Conservation (phyloP, 2,888 invertebrate species). For the Habroteleia sp. region DNA sequence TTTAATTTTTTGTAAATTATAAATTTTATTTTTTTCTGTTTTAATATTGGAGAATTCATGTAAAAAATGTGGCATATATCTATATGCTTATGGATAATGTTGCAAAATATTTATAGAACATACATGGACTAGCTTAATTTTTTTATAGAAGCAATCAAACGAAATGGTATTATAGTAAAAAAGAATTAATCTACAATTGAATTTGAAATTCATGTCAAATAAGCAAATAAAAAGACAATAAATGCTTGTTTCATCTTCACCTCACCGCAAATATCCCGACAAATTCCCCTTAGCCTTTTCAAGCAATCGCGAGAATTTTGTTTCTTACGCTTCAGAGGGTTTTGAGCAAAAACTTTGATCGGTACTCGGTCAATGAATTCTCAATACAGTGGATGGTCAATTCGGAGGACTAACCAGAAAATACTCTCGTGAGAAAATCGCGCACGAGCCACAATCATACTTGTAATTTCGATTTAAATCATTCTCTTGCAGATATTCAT, state of each 20-base stretch:
- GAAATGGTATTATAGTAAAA: slow-evolving; percentile 14
- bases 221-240: slow-evolving; percentile 25
- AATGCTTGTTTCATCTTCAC: slow-evolving; percentile 38
- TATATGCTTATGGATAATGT: too few relatives aligned
- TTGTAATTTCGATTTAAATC: slow-evolving; percentile 25
- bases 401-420: slow-evolving; percentile 50
- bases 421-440: slow-evolving; percentile 62
- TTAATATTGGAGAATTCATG: too few relatives aligned
- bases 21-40: too few relatives aligned
- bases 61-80: too few relatives aligned
- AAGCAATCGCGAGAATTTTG: slow-evolving; percentile 59
- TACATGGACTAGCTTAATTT: too few relatives aligned
- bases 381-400: slow-evolving; percentile 55
- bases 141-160: not conserved
- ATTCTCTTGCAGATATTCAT: too few relatives aligned
- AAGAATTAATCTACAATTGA: slow-evolving; percentile 36
- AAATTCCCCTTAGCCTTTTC: slow-evolving; percentile 38
- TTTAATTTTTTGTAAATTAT: too few relatives aligned
- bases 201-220: slow-evolving; percentile 48
- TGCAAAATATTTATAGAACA: too few relatives aligned
- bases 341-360: slow-evolving; percentile 58
- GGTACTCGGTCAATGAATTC: slow-evolving; percentile 60
- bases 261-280: slow-evolving; percentile 50
- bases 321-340: slow-evolving; percentile 59
- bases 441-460: slow-evolving; percentile 55